These are phyloP conservation scores for Brachystomella parvula DNA, from an alignment of 1,140 invertebrate species.

Conservation along the genomic window DNA sequence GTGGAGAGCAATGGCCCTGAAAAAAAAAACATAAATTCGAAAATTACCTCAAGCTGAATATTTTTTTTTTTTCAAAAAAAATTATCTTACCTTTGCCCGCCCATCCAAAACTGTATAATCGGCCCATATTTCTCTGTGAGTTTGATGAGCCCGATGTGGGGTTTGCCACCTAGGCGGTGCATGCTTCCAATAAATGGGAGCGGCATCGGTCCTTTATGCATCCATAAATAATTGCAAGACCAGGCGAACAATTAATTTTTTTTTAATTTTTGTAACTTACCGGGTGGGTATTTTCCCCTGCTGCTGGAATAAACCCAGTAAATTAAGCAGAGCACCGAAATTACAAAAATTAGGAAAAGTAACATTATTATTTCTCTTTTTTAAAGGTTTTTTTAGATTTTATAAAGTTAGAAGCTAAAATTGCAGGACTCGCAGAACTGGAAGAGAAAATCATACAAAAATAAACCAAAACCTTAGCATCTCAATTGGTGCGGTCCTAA, in stretches of 20 bases:
- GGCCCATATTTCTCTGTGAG: not conserved
- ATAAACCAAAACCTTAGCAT: no score
- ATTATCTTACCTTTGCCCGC: not conserved
- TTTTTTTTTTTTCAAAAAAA: not conserved
- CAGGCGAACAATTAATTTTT: not conserved
- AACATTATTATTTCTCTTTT: no score
- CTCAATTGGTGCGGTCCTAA: no score
- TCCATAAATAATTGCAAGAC: not conserved
- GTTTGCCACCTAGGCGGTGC: not conserved
- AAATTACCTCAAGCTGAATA: not conserved
- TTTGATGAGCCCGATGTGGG: not conserved
- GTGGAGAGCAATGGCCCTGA: not conserved
- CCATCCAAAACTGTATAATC: not conserved
- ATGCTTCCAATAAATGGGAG: not conserved
- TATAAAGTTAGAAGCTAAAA: no score
- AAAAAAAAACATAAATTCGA: not conserved
- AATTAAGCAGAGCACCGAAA: no score
- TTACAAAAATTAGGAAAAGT: no score
- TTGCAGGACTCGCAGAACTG: no score
- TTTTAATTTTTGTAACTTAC: not conserved
- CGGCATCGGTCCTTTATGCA: not conserved
- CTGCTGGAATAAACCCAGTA: no score
- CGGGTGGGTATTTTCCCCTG: not conserved
- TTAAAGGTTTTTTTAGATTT: no score
- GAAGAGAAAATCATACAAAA: no score